These are phyloP conservation scores for Etheostoma perlongum DNA, from an alignment of 2,797 vertebrate species.

Conservation along the genomic window DNA sequence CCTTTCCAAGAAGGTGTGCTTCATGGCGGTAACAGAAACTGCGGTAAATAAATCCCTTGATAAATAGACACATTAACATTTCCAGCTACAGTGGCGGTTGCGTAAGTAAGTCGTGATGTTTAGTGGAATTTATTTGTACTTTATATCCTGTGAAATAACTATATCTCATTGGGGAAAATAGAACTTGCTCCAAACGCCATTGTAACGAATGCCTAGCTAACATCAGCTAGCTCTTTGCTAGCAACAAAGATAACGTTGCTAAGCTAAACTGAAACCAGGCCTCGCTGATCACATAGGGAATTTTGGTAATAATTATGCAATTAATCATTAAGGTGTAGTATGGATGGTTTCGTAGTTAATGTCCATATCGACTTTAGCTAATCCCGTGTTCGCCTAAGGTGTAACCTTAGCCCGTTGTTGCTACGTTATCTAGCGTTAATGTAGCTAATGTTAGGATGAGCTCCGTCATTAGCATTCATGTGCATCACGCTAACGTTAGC, in stretches of 20 bases:
- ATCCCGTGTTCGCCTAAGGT: background rate
- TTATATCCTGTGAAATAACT: background rate
- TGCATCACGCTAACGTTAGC: constrained; percentile 21
- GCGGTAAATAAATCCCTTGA: constrained; percentile 80
- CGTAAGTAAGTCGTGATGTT: background rate
- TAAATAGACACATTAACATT: constrained; percentile 23
- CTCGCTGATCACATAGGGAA: background rate
- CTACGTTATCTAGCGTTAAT: background rate
- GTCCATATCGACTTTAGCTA: background rate
- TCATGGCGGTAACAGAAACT: constrained; percentile 85
- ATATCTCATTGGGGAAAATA: background rate
- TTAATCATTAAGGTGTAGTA: fast-evolving
- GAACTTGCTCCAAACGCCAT: constrained; percentile 52
- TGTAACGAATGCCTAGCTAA: constrained; percentile 59
- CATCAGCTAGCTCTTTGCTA: constrained; percentile 42
- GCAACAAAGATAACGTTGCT: constrained; percentile 39
- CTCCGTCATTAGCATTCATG: constrained; percentile 23
- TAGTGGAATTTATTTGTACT: background rate
- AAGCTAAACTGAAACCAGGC: constrained; percentile 34
- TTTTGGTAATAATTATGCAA: background rate
- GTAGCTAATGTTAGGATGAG: background rate
- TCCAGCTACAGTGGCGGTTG: background rate
- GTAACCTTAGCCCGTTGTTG: background rate
- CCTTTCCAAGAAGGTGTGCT: constrained; percentile 78
- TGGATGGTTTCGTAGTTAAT: fast-evolving